These are phyloP conservation scores for Lepilemur ruficaudatus DNA, from an alignment of 2,797 vertebrate genomes.

Conservation along the genomic window DNA sequence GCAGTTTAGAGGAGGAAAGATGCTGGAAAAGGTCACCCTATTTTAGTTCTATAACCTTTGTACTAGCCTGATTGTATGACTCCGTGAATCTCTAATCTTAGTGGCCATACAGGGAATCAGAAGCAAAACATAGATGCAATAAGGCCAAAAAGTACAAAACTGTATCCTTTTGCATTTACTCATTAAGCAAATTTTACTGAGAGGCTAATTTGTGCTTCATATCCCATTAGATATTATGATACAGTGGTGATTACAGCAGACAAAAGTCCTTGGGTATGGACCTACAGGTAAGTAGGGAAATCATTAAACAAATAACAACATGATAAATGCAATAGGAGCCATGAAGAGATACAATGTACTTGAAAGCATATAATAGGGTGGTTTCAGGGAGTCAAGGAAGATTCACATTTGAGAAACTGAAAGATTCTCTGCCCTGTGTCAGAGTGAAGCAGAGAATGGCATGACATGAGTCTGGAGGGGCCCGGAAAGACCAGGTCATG, in stretches of 20 bases:
- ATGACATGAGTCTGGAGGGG: background rate
- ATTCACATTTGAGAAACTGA: background rate
- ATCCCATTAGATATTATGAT: background rate
- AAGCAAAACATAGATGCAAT: background rate
- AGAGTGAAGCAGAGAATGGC: background rate
- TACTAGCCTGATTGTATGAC: background rate
- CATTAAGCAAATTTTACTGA: background rate
- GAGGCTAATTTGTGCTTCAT: background rate
- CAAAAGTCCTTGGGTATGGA: background rate
- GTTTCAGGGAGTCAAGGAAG: background rate
- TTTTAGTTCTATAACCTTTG: background rate
- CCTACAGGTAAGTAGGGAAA: background rate
- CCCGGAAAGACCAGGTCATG: background rate
- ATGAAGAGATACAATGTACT: background rate
- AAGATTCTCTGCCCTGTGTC: background rate
- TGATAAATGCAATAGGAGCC: background rate
- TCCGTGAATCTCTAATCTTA: background rate
- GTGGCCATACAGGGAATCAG: background rate
- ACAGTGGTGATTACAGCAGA: background rate
- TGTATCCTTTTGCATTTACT: background rate
- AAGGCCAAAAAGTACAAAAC: background rate
- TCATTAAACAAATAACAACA: background rate
- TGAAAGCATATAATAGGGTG: background rate
- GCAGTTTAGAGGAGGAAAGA: background rate
- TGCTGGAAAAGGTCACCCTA: background rate